These are phyloP conservation scores for Myiozetetes cayanensis DNA, from an alignment of 2,113 vertebrate genomes.

Conservation along the genomic window DNA sequence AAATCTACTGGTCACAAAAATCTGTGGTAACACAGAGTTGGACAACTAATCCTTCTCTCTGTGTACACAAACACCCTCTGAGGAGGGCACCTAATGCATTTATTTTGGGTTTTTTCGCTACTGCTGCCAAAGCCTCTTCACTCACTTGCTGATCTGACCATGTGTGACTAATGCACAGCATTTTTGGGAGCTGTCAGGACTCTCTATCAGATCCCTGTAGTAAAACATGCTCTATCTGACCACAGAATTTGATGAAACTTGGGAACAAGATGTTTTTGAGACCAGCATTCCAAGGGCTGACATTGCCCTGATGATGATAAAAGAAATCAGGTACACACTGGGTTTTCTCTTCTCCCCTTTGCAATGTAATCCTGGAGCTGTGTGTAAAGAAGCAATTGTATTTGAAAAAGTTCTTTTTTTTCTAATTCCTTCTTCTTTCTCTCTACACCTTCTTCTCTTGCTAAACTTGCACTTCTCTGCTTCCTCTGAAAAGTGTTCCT, in stretches of 20 bases:
- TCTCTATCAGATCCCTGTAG: background rate
- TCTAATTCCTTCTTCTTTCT: background rate
- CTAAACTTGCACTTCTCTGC: background rate
- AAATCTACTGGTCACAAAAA: background rate
- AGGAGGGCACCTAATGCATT: background rate
- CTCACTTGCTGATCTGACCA: background rate
- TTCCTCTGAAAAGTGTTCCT: background rate
- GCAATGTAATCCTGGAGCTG: constrained; percentile 23
- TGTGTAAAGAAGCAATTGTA: constrained; percentile 23
- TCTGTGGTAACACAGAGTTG: background rate
- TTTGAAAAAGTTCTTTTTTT: background rate
- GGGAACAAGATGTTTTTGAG: background rate
- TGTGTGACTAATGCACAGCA: background rate
- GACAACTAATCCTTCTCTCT: background rate
- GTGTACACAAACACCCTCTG: background rate
- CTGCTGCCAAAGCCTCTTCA: background rate
- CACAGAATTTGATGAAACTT: background rate
- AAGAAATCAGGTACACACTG: constrained; percentile 2
- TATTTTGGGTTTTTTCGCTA: background rate
- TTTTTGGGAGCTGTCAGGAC: background rate
- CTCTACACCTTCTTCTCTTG: background rate
- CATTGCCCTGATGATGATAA: background rate
- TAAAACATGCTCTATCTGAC: background rate
- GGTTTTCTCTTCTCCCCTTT: constrained; percentile 15
- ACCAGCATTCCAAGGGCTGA: background rate